Base-by-base conservation (phyloP, 2,888 invertebrate genomes). In the Dascillus cervinus region DNA sequence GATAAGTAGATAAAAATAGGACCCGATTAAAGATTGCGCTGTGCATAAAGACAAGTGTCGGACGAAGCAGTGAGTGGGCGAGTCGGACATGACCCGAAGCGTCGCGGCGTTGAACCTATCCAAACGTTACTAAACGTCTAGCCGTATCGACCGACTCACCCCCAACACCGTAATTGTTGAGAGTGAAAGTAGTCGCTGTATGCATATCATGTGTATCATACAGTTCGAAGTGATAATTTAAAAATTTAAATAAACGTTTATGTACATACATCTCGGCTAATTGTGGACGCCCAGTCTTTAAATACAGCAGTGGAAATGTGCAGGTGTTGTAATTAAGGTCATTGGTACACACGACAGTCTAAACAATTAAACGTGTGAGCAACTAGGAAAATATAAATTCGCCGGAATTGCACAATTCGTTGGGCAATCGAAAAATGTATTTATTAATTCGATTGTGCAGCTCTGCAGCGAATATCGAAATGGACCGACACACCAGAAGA, bases 101-200 rank as follows among this genome's bases (percentile, higher is more conserved):
- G 38, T 31, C 34, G 53, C 51, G 53, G 39, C 52, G 54, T 55
- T 58, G 60, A 57, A 56, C 56, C 39, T 36, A 36, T 26, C 24
- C 30, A 30, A 32, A 39, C 32, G 36, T 36, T 36, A 54, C 52
- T 49, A 53, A 43, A 45, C 50, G 67, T 69, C 68, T 69, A 67
- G 68, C 64, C 68, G 56, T 64, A 69, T 69, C 67, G 69, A 69
- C 62, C 66, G 55, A 50, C 34, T 17, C 37, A 34, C 34, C 31
- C 38, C 27, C 27, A 20, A 11, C 23, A 12, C 15, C 15, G 17
- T 20, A 23, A 22, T 21, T 13, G 26, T 14, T 13, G 26, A 38
- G 34, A 38, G 34, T 21, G 38, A 38, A 34, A 37, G 23, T 17
- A 17, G n/a, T n/a, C n/a, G n/a, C n/a, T n/a, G n/a, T n/a, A n/a